These are phyloP conservation scores for Drosophila barbarae DNA, from an alignment of 2,888 invertebrate species.

Conservation along the genomic window DNA sequence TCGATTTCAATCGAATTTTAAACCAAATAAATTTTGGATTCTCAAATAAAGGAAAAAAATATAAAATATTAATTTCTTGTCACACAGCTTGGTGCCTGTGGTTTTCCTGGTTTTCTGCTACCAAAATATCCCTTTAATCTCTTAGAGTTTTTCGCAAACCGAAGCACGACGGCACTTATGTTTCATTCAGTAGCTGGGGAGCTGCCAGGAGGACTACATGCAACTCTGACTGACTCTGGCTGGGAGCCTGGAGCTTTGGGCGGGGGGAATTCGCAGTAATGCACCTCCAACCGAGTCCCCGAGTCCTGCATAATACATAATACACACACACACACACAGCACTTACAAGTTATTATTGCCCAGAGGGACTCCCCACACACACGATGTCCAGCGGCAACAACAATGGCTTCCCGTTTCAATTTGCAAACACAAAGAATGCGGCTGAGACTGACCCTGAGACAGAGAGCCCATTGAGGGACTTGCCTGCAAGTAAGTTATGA, in stretches of 20 bases:
- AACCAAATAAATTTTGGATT: too few species aligned
- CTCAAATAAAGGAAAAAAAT: too few species aligned
- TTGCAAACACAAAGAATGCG: not conserved
- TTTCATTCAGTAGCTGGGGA: constrained; percentile 13
- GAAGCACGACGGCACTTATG: constrained; percentile 11
- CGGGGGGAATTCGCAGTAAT: constrained; percentile 11
- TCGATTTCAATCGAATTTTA: constrained; percentile 4
- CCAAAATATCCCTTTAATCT: constrained; percentile 13
- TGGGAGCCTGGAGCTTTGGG: not conserved
- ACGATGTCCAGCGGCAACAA: constrained; percentile 19
- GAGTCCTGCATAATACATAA: constrained; percentile 26
- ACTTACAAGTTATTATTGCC: constrained; percentile 29
- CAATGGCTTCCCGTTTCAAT: constrained; percentile 17
- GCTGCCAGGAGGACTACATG: constrained; percentile 5
- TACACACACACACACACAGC: constrained; percentile 13
- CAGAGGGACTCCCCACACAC: not conserved
- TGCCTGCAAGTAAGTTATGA: constrained; percentile 17
- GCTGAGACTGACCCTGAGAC: not conserved
- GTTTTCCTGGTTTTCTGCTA: not conserved
- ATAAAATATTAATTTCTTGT: not conserved
- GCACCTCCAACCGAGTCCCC: constrained; percentile 5
- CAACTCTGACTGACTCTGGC: constrained; percentile 1
- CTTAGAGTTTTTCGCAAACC: constrained; percentile 9
- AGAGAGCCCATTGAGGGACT: constrained; percentile 6
- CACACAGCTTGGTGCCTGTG: not conserved